A percentile compares a stretch with the other conserved stretches of the same genome.
Conservation (phyloP, 2,113 vertebrate species). For the Hystrix cristata region DNA sequence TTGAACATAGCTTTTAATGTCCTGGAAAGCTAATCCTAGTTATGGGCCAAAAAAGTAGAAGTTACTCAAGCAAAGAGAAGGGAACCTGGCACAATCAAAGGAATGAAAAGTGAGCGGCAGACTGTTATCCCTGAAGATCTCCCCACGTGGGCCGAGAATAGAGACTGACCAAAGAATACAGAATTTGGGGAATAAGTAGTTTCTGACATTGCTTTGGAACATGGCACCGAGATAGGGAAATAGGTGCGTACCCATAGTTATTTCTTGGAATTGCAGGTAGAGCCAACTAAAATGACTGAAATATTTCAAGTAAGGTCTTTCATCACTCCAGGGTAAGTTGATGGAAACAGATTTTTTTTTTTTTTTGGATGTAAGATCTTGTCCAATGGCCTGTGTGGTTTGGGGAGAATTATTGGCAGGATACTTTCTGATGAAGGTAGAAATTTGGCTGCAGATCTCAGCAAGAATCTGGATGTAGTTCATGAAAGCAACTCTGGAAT, state of each 20-base stretch:
- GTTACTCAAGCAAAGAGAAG: background rate
- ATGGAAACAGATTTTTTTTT: background rate
- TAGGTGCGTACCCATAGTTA: background rate
- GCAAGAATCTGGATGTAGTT: slow-evolving; percentile 18
- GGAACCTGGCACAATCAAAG: background rate
- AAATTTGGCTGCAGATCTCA: background rate
- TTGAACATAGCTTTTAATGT: background rate
- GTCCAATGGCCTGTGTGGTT: background rate
- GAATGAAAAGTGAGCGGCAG: background rate
- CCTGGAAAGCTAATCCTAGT: background rate
- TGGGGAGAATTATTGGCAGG: slow-evolving; percentile 1
- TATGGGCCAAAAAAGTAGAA: background rate
- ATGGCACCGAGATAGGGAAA: background rate
- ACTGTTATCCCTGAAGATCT: background rate
- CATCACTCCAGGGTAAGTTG: background rate
- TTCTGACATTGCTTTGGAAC: background rate
- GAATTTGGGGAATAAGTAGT: background rate
- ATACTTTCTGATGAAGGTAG: slow-evolving; percentile 38
- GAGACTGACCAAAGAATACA: background rate
- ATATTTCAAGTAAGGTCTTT: slow-evolving; percentile 45
- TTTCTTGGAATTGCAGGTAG: slow-evolving; percentile 20
- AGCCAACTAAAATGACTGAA: slow-evolving; percentile 49
- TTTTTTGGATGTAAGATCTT: background rate
- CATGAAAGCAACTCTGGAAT: background rate
- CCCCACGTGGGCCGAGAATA: background rate